phyloP scores from a whole-genome alignment of 2,888 invertebrate species.

The Calliscelio sp. region DNA sequence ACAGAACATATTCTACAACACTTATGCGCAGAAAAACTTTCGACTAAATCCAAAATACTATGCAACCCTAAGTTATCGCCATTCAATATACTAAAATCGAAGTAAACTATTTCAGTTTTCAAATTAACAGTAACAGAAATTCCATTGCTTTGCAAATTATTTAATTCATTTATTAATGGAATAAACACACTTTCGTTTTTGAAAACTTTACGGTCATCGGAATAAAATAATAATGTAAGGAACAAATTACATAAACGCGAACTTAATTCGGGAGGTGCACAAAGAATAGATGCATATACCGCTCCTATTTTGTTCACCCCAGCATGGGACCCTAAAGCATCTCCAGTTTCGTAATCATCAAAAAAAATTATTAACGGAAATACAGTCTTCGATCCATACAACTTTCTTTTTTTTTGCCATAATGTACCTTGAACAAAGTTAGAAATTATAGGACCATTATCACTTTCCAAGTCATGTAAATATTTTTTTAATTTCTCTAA shows the following conservation, averaged over 20 bases:
- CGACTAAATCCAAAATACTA: slow-evolving; percentile 24
- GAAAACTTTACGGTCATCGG: not conserved
- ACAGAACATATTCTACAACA: slow-evolving; percentile 30
- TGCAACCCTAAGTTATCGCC: slow-evolving; percentile 35
- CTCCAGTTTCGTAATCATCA: slow-evolving; percentile 55
- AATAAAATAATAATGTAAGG: slow-evolving; percentile 17
- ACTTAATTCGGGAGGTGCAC: slow-evolving; percentile 46
- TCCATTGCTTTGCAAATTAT: slow-evolving; percentile 12
- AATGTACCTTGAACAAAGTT: too few species aligned
- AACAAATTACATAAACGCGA: slow-evolving; percentile 1
- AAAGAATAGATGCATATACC: slow-evolving; percentile 50
- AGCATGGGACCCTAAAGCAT: slow-evolving; percentile 59
- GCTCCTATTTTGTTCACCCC: slow-evolving; percentile 64
- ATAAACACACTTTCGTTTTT: not conserved
- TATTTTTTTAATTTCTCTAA: too few species aligned
- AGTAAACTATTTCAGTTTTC: slow-evolving; percentile 1
- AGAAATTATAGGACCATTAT: too few species aligned
- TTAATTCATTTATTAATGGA: slow-evolving; percentile 1
- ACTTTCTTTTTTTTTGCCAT: too few species aligned
- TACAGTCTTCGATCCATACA: too few species aligned
- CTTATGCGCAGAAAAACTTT: slow-evolving; percentile 2
- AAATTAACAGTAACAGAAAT: not conserved
- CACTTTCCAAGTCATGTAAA: too few species aligned
- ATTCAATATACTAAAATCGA: slow-evolving; percentile 21
- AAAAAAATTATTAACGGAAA: too few species aligned